Evolutionary conservation across 2,797 vertebrate species (phyloP).

Genomic region (Arremon aurantiirostris): DNA sequence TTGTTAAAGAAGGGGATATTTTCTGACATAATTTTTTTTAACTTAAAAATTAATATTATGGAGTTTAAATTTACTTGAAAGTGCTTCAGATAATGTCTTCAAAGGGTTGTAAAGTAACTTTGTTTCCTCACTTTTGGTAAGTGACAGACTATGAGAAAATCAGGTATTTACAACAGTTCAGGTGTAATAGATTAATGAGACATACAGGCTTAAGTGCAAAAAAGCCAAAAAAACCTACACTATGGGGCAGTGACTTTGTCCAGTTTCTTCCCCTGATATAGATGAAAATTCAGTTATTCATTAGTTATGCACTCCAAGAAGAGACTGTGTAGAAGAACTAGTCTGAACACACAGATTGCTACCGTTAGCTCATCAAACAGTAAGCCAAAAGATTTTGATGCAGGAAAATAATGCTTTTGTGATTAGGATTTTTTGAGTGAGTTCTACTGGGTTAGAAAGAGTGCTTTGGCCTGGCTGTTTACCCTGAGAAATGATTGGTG

Average conservation of each 20-base stretch:
- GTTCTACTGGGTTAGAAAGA: not conserved
- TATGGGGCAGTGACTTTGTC: not conserved
- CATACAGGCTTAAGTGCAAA: not conserved
- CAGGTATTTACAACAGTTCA: not conserved
- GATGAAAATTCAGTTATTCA: not conserved
- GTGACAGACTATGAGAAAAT: not conserved
- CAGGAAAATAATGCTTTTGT: not conserved
- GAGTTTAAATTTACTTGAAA: not conserved
- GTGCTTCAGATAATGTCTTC: not conserved
- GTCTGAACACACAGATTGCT: not conserved
- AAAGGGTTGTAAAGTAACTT: not conserved
- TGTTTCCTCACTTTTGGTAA: not conserved
- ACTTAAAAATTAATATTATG: not conserved
- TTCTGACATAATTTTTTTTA: not conserved
- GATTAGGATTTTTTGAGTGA: not conserved
- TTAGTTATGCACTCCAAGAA: not conserved
- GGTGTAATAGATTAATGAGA: not conserved
- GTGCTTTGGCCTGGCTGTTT: not conserved
- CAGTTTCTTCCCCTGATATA: not conserved
- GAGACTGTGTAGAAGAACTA: not conserved
- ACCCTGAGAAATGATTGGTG: not conserved
- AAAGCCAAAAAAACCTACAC: not conserved
- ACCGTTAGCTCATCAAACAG: not conserved
- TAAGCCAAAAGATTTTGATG: not conserved
- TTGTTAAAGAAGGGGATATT: not conserved